phyloP scores from a whole-genome alignment of 2,888 invertebrate species.

The Aromia moschata region DNA sequence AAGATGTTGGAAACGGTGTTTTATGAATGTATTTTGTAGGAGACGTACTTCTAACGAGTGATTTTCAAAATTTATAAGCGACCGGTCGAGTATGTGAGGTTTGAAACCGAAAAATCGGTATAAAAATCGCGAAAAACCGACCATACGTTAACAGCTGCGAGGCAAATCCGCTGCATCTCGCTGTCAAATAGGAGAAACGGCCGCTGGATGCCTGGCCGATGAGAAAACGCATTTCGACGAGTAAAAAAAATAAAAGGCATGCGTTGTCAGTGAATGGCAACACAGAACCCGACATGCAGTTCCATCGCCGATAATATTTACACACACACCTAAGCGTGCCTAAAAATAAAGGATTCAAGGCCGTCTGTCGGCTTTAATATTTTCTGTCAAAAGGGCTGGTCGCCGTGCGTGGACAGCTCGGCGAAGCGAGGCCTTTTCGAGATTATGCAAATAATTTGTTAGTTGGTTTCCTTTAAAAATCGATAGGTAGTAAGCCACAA shows the following conservation, averaged over 20 bases:
- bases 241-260: constrained; percentile 8
- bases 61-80: background rate
- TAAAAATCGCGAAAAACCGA: constrained; percentile 23
- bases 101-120: background rate
- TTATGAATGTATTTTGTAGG: too few relatives aligned
- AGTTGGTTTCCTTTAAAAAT: constrained; percentile 32
- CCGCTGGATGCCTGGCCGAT: constrained; percentile 4
- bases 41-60: too few relatives aligned
- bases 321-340: constrained; percentile 16
- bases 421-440: background rate
- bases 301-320: constrained; percentile 17
- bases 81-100: background rate
- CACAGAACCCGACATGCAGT: constrained; percentile 8
- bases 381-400: constrained; percentile 6
- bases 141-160: constrained; percentile 33
- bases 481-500: constrained; percentile 35
- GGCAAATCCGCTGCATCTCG: constrained; percentile 22
- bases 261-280: constrained; percentile 16
- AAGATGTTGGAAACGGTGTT: too few relatives aligned
- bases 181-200: constrained; percentile 20
- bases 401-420: background rate
- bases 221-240: constrained; percentile 9
- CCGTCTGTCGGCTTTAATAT: background rate
- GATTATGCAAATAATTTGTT: constrained; percentile 26
- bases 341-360: background rate